phyloP scores from a whole-genome alignment of 2,797 vertebrate species.

The Coccyzus lansbergi region DNA sequence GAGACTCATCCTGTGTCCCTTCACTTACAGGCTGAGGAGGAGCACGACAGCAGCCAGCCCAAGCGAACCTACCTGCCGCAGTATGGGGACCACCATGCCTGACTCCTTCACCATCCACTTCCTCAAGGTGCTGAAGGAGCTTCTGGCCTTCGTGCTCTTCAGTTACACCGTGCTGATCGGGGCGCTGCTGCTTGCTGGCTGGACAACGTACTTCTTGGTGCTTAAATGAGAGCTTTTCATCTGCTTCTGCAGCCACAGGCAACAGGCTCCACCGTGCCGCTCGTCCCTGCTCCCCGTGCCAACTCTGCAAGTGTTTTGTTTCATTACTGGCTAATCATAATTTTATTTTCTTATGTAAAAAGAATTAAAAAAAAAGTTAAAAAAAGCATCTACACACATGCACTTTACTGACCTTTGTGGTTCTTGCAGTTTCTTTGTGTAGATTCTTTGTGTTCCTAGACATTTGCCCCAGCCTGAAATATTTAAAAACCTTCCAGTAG shows the following conservation, averaged over 20 bases:
- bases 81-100: conserved; percentile 48
- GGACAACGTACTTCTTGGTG: conserved; percentile 95
- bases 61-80: not conserved
- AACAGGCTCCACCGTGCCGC: rapidly evolving
- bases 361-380: not conserved
- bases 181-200: conserved; percentile 90
- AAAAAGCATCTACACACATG: not conserved
- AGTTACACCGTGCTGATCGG: conserved; percentile 95
- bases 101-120: conserved; percentile 87
- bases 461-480: not conserved
- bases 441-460: not conserved
- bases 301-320: not conserved
- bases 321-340: not conserved
- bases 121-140: conserved; percentile 89
- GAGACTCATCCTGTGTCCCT: not conserved
- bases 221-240: conserved; percentile 80
- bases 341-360: not conserved
- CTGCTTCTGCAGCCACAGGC: not conserved
- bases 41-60: not conserved
- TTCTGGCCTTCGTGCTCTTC: conserved; percentile 93
- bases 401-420: not conserved
- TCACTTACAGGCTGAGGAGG: not conserved
- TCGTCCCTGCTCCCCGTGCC: not conserved
- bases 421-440: no score
- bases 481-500: not conserved